These are phyloP conservation scores for Anolis sagrei DNA, from an alignment of 2,113 vertebrate species.

Conservation along the genomic window DNA sequence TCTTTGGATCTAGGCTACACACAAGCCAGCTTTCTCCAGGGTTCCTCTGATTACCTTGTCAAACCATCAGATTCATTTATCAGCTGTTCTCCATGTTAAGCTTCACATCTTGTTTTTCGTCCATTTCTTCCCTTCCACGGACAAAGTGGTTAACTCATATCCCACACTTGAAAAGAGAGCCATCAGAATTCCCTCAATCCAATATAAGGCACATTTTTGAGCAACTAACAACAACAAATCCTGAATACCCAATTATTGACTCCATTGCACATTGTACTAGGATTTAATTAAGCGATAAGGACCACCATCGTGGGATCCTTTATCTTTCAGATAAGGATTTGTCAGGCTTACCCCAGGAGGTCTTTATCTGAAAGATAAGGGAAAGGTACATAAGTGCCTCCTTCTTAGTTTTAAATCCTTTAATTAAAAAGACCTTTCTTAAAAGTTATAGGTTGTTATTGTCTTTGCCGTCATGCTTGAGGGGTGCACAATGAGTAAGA, in stretches of 20 bases:
- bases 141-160: slow-evolving; percentile 38
- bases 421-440: slow-evolving; percentile 68
- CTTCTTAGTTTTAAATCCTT: slow-evolving; percentile 54
- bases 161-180: slow-evolving; percentile 14
- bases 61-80: slow-evolving; percentile 55
- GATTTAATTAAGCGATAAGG: slow-evolving; percentile 79
- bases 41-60: slow-evolving; percentile 40
- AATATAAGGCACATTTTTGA: slow-evolving; percentile 44
- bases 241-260: slow-evolving; percentile 75
- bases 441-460: slow-evolving; percentile 59
- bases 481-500: neutral
- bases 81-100: neutral
- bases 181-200: slow-evolving; percentile 51
- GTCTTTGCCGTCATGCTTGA: slow-evolving; percentile 37
- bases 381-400: slow-evolving; percentile 65
- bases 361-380: slow-evolving; percentile 75
- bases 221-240: slow-evolving; percentile 47
- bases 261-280: slow-evolving; percentile 67
- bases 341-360: slow-evolving; percentile 67
- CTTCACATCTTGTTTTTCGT: slow-evolving; percentile 39
- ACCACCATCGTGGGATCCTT: slow-evolving; percentile 62
- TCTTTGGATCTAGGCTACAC: slow-evolving; percentile 19
- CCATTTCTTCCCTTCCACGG: slow-evolving; percentile 51
- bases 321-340: slow-evolving; percentile 75
- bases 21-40: slow-evolving; percentile 26